phyloP scores from a whole-genome alignment of 2,797 vertebrate species.

The Aselliscus stoliczkanus region DNA sequence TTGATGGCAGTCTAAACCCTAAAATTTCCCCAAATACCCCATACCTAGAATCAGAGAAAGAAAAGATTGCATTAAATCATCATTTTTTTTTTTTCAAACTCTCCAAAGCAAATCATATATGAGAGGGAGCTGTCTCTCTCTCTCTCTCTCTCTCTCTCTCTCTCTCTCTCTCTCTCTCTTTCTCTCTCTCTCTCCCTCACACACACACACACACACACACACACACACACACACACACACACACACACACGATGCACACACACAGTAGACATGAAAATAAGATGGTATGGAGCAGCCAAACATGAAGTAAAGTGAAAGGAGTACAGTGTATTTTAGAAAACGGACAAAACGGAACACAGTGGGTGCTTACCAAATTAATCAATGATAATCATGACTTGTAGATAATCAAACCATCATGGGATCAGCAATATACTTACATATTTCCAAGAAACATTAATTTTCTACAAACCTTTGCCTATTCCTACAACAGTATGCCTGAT shows the following conservation, averaged over 20 bases:
- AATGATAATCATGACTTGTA: neutral
- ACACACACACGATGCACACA: neutral
- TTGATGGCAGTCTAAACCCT: constrained; percentile 46
- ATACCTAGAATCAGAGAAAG: constrained; percentile 26
- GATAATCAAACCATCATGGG: neutral
- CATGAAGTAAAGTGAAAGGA: neutral
- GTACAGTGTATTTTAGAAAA: neutral
- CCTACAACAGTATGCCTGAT: neutral
- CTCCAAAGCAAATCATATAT: constrained; percentile 25
- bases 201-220: neutral
- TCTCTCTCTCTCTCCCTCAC: no score
- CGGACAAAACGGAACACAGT: neutral
- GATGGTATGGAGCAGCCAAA: neutral
- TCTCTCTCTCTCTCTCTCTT: no score
- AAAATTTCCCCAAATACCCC: constrained; percentile 51
- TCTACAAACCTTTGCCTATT: neutral
- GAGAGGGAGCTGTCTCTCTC: neutral
- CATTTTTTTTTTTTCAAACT: neutral
- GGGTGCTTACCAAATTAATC: neutral
- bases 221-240: neutral
- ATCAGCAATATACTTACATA: neutral
- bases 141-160: no score
- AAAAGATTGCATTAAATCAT: constrained; percentile 30
- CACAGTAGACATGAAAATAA: neutral
- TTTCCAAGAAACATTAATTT: neutral